Percentiles rank a stretch among this genome's conserved stretches.
phyloP scores from a whole-genome alignment of 2,797 vertebrate genomes.

The Chiroxiphia lanceolata region DNA sequence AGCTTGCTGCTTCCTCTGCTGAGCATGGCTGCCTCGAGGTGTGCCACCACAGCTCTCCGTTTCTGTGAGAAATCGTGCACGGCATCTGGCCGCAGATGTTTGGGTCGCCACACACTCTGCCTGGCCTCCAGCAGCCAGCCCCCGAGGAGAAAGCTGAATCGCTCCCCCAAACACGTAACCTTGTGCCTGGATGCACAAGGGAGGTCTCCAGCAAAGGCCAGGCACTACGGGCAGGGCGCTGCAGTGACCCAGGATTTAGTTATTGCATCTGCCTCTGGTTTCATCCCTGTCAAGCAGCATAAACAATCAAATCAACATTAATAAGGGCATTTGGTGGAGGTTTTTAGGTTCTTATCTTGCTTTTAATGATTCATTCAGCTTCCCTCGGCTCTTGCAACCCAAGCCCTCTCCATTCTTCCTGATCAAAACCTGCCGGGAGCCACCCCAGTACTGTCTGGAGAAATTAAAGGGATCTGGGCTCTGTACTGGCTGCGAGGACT shows the following conservation, averaged over 20 bases:
- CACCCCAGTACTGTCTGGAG: neutral
- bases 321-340: neutral
- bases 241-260: neutral
- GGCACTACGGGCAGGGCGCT: neutral
- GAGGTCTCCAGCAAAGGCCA: neutral
- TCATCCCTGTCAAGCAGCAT: conserved; percentile 21
- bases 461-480: neutral
- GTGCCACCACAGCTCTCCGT: neutral
- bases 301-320: conserved; percentile 34
- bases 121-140: neutral
- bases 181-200: neutral
- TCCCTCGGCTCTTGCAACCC: neutral
- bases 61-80: neutral
- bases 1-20: neutral
- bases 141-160: neutral
- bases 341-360: conserved; percentile 12
- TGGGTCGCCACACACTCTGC: neutral
- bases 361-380: conserved; percentile 42
- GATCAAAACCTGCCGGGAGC: neutral
- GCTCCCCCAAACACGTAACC: neutral
- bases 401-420: neutral
- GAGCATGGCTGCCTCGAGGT: rapidly evolving
- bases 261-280: conserved; percentile 38
- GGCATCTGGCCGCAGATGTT: neutral
- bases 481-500: rapidly evolving